Evolutionary conservation across 2,797 vertebrate species (phyloP).

Genomic region (Phrynocephalus vlangalii): DNA sequence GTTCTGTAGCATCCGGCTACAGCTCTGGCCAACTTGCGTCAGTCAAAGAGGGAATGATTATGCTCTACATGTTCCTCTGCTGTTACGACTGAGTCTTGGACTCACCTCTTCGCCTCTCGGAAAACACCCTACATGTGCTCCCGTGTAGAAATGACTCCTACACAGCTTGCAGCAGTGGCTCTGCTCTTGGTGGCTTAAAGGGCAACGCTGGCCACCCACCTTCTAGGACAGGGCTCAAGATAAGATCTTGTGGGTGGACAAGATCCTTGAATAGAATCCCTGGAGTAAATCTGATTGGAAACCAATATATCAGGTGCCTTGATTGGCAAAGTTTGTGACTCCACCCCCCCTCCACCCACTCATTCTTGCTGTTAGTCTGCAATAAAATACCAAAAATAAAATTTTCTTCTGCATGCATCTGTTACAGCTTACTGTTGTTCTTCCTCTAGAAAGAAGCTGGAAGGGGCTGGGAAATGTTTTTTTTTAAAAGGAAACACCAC

Average conservation of each 20-base stretch:
- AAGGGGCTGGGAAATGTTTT: neutral
- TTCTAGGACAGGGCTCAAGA: neutral
- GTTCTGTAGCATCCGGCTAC: neutral
- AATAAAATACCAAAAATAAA: neutral
- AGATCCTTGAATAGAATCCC: neutral
- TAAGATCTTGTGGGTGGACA: neutral
- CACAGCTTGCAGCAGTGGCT: neutral
- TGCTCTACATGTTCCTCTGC: neutral
- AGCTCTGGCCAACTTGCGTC: neutral
- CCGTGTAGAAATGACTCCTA: neutral
- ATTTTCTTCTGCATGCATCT: neutral
- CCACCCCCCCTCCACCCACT: no score
- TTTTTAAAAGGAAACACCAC: no score
- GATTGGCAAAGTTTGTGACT: no score
- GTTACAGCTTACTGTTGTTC: neutral
- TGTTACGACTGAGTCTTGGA: neutral
- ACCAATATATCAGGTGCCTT: no score
- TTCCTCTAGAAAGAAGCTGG: neutral
- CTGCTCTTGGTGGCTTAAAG: neutral
- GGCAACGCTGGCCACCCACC: neutral
- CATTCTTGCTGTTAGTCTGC: no score
- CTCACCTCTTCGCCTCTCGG: neutral
- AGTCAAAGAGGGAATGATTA: neutral
- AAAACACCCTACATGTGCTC: neutral
- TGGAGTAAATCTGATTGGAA: neutral